Percentiles rank a stretch among this genome's conserved stretches.
These are phyloP conservation scores for Perithous albicinctus DNA, from an alignment of 2,888 invertebrate species.

Conservation along the genomic window DNA sequence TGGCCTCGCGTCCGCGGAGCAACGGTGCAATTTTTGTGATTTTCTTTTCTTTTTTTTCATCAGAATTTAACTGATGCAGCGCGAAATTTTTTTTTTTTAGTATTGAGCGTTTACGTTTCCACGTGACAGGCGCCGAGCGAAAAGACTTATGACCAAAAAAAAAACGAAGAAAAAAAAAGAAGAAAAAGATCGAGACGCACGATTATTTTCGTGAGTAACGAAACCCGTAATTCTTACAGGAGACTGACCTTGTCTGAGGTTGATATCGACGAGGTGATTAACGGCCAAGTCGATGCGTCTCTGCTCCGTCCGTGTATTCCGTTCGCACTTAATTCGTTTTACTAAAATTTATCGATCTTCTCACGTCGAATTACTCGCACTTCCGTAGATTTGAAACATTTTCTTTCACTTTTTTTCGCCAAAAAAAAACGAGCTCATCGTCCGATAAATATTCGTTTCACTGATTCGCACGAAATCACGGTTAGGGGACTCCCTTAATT, in stretches of 20 bases:
- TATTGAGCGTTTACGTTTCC: slow-evolving; percentile 10
- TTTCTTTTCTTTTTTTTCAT: slow-evolving; percentile 29
- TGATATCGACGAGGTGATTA: slow-evolving; percentile 74
- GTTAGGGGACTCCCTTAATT: slow-evolving; percentile 31
- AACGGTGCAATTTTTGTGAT: slow-evolving; percentile 75
- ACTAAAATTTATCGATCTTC: slow-evolving; percentile 18
- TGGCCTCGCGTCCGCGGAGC: slow-evolving; percentile 81
- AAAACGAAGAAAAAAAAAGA: slow-evolving; percentile 25
- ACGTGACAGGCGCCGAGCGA: slow-evolving; percentile 25
- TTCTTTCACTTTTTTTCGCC: slow-evolving; percentile 41
- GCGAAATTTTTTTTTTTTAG: slow-evolving; percentile 56
- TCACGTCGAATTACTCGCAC: slow-evolving; percentile 47
- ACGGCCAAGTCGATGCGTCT: slow-evolving; percentile 72
- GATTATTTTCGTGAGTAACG: slow-evolving; percentile 29
- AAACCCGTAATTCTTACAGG: slow-evolving; percentile 66
- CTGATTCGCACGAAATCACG: slow-evolving; percentile 52
- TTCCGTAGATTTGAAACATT: slow-evolving; percentile 27
- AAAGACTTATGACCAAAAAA: slow-evolving; percentile 22
- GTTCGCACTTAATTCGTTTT: slow-evolving; percentile 57
- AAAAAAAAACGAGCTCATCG: slow-evolving; percentile 26
- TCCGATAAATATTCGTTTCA: slow-evolving; percentile 47
- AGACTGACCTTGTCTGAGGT: slow-evolving; percentile 79
- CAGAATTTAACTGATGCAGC: slow-evolving; percentile 68
- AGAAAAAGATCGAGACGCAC: slow-evolving; percentile 34
- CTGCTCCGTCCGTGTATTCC: slow-evolving; percentile 74